Conservation (phyloP, 2,888 invertebrate genomes). For the Dioctria linearis region DNA sequence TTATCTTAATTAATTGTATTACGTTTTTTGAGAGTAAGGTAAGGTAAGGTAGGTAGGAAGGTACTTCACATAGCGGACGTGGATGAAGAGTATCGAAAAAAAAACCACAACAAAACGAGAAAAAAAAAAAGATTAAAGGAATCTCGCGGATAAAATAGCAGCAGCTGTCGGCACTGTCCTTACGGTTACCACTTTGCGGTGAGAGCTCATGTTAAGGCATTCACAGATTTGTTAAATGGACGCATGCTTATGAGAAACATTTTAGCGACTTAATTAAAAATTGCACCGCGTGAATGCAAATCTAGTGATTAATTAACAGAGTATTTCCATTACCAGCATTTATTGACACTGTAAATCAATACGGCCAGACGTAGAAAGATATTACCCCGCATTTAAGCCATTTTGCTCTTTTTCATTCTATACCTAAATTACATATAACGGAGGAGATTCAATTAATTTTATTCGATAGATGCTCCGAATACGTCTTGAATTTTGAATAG, state of each 20-base stretch:
- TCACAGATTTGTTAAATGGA: slow-evolving; percentile 51
- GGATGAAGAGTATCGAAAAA: too few relatives aligned
- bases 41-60: neutral
- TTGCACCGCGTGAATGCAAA: slow-evolving; percentile 50
- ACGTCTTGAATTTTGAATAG: slow-evolving; percentile 48
- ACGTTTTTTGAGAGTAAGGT: neutral
- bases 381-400: neutral
- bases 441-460: slow-evolving; percentile 5
- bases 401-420: neutral
- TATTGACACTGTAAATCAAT: slow-evolving; percentile 54
- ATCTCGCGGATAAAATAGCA: slow-evolving; percentile 38
- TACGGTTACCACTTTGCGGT: slow-evolving; percentile 23
- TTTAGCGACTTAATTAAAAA: slow-evolving; percentile 54
- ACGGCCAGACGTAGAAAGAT: neutral
- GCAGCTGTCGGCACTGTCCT: slow-evolving; percentile 41
- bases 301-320: slow-evolving; percentile 56
- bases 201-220: slow-evolving; percentile 49
- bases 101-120: too few relatives aligned
- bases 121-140: slow-evolving; percentile 24
- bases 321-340: slow-evolving; percentile 54
- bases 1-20: slow-evolving; percentile 50
- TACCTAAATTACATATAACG: too few relatives aligned
- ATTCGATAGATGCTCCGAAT: slow-evolving; percentile 6
- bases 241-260: slow-evolving; percentile 51
- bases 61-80: too few relatives aligned